phyloP scores from a whole-genome alignment of 2,113 vertebrate species.

The Esox niger region DNA sequence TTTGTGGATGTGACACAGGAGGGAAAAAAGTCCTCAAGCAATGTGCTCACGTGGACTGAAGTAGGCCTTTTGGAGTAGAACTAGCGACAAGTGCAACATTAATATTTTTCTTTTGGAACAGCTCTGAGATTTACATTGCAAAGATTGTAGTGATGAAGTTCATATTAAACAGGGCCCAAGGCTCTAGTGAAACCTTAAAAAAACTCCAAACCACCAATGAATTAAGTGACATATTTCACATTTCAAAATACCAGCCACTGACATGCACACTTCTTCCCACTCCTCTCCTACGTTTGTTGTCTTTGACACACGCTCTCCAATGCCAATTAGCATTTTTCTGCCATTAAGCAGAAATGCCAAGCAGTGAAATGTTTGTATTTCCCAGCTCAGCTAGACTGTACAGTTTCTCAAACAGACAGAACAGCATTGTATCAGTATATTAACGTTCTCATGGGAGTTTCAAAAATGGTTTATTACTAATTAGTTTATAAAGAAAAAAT shows the following conservation, averaged over 20 bases:
- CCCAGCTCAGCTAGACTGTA: conserved; percentile 41
- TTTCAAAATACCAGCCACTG: conserved; percentile 59
- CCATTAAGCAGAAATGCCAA: conserved; percentile 64
- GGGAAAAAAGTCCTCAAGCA: too few relatives aligned
- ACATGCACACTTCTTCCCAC: conserved; percentile 47
- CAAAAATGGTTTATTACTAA: conserved; percentile 25
- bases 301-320: conserved; percentile 59
- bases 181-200: conserved; percentile 33
- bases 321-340: conserved; percentile 73
- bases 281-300: conserved; percentile 68
- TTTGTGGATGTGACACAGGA: too few relatives aligned
- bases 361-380: conserved; percentile 64
- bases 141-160: too few relatives aligned
- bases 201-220: conserved; percentile 21
- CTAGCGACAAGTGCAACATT: too few relatives aligned
- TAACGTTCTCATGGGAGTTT: too few relatives aligned
- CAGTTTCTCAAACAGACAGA: conserved; percentile 42
- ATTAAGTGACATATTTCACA: conserved; percentile 64
- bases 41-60: too few relatives aligned
- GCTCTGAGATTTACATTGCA: too few relatives aligned
- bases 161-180: conserved; percentile 19
- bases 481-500: conserved; percentile 35
- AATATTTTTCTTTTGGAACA: too few relatives aligned
- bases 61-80: too few relatives aligned
- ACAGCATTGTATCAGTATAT: too few relatives aligned